Base-by-base conservation (phyloP, 2,888 invertebrate genomes). In the Volucella zonaria region DNA sequence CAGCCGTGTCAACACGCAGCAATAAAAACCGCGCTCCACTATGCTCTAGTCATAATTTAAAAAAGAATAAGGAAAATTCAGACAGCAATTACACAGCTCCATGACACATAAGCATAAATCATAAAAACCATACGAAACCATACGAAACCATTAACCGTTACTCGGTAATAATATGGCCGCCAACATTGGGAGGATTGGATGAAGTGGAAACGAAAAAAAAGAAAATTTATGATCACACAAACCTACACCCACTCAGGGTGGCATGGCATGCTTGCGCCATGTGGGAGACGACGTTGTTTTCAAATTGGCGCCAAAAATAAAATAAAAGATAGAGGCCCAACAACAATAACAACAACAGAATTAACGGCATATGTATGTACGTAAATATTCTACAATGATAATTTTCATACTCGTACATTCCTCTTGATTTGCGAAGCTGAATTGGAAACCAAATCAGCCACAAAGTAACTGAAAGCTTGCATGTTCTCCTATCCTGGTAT, bases 351-450 rank as follows among this genome's bases (percentile, higher is more conserved):
- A 51, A 38, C 54, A 43, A 31, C 38, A 11, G 51, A 15, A 15
- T 14, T 31, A 52, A 14, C 43, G 43, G 43, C 12, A 45, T 51
- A 59, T 14, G 43, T 68, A 75, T 43, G 18, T 40, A n/a, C 11
- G 31, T 31, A 1, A 31, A 15, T 31, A 62, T 45, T 31, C 15
- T 66, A 38, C 43, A 71, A 64, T 68, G 64, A 82, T 81, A 67
- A 85, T 85, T 81, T 81, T 77, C 85, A 81, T 81, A 81, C 68
- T 77, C 85, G 77, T 81, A 81, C 68, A 73, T 85, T 81, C 68
- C 81, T 85, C 73, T 62, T 81, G 81, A 77, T 80, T 81, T 76
- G 75, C 74, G 49, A 43, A 80, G 43, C 79, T 31, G 6, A 75
- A 61, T 62, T 51, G 61, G 45, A 76, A 80, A 71, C 47, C 75